Conservation (phyloP, 2,888 invertebrate species). For the Cecidostiba fungosa region DNA sequence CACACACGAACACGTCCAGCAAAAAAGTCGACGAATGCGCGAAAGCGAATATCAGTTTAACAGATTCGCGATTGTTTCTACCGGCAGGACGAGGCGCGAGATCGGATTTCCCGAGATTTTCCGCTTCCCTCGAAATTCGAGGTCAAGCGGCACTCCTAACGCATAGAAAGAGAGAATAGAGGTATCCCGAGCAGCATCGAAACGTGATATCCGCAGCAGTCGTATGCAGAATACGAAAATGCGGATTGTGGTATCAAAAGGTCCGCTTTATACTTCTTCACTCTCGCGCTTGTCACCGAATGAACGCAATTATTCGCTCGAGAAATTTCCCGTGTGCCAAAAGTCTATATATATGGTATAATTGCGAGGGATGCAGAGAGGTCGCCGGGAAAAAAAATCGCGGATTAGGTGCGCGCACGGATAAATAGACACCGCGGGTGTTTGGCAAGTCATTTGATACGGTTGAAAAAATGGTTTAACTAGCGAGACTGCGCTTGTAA, state of each 20-base stretch:
- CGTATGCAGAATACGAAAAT: background rate
- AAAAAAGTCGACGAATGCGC: background rate
- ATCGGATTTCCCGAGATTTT: slow-evolving; percentile 56
- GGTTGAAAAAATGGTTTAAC: background rate
- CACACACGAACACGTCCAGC: background rate
- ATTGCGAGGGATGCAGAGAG: background rate
- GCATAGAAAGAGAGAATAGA: background rate
- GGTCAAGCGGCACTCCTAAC: slow-evolving; percentile 17
- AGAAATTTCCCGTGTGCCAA: background rate
- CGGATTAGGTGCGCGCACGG: background rate
- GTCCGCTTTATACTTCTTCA: background rate
- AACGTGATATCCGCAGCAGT: slow-evolving; percentile 29
- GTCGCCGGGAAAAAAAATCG: background rate
- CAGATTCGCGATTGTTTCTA: slow-evolving; percentile 41
- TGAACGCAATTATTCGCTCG: slow-evolving; percentile 18
- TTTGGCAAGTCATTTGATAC: slow-evolving; percentile 5
- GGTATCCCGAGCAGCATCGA: background rate
- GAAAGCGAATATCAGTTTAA: slow-evolving; percentile 43
- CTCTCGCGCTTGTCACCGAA: background rate
- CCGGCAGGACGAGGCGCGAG: background rate
- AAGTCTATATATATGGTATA: background rate
- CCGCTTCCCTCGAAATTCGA: slow-evolving; percentile 35
- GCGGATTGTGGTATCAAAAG: slow-evolving; percentile 44
- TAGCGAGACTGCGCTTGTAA: background rate
- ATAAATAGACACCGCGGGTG: too few relatives aligned